Conservation (phyloP, 1,140 invertebrate genomes). For the Helicorthomorpha holstii region DNA sequence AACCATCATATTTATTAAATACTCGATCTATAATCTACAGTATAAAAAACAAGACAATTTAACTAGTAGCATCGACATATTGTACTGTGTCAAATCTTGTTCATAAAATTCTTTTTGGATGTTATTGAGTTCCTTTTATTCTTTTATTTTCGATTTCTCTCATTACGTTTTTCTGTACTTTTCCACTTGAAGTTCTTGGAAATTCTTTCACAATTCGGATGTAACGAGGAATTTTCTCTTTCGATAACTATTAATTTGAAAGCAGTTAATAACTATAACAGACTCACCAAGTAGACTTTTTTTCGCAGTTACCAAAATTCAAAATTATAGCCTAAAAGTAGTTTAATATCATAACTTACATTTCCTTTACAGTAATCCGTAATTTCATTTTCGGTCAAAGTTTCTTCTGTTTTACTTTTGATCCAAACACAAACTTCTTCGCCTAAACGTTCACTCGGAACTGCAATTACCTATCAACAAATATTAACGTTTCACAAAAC, state of each 20-base stretch:
- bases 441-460: constrained; percentile 59
- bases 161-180: constrained; percentile 22
- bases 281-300: no score
- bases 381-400: constrained; percentile 38
- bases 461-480: constrained; percentile 41
- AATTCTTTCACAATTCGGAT: constrained; percentile 48
- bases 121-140: no score
- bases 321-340: no score
- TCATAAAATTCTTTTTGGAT: no score
- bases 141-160: constrained; percentile 10
- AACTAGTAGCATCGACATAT: no score
- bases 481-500: background rate
- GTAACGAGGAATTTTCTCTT: constrained; percentile 66
- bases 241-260: no score
- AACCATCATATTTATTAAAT: no score
- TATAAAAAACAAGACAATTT: no score
- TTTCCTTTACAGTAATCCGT: constrained; percentile 51
- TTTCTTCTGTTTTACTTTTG: constrained; percentile 28
- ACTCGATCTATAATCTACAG: no score
- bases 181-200: constrained; percentile 68
- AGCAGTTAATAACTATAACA: no score
- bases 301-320: no score
- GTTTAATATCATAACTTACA: constrained; percentile 20
- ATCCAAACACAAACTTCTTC: constrained; percentile 73
- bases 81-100: no score